Percentiles rank a stretch among this genome's conserved stretches.
phyloP scores from a whole-genome alignment of 2,888 invertebrate species.

The Octodonta nipae region DNA sequence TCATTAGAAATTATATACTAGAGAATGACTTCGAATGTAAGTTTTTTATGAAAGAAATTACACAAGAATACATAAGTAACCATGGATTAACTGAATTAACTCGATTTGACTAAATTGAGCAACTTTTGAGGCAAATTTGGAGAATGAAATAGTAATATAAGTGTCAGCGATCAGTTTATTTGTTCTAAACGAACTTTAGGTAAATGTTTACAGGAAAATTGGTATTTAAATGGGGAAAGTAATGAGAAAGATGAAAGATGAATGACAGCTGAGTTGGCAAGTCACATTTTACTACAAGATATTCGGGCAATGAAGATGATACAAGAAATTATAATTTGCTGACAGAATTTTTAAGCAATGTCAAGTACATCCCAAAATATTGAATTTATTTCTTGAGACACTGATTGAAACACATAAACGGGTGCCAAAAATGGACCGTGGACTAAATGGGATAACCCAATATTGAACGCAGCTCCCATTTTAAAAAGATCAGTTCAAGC shows the following conservation, averaged over 20 bases:
- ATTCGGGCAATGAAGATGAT: slow-evolving; percentile 18
- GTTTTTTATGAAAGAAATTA: neutral
- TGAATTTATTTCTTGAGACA: slow-evolving; percentile 2
- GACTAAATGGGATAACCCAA: neutral
- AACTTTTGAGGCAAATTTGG: slow-evolving; percentile 19
- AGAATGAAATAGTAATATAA: slow-evolving; percentile 18
- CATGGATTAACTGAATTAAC: neutral
- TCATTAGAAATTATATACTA: neutral
- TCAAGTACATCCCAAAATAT: neutral
- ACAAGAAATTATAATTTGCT: slow-evolving; percentile 10
- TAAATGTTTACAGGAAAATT: no score
- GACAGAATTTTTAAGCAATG: neutral
- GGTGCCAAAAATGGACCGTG: neutral
- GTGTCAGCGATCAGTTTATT: slow-evolving; percentile 18
- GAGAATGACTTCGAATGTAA: neutral
- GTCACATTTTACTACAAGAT: neutral
- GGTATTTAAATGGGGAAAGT: slow-evolving; percentile 6
- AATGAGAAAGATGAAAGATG: slow-evolving; percentile 1
- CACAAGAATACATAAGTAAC: neutral
- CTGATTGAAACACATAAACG: slow-evolving; percentile 1
- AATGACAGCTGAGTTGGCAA: slow-evolving; percentile 2
- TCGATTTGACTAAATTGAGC: slow-evolving; percentile 4
- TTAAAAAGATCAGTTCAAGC: slow-evolving; percentile 15
- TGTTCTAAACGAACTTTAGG: no score
- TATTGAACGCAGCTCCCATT: neutral